These are phyloP conservation scores for Bacillus rossius DNA, from an alignment of 1,140 invertebrate genomes.

Conservation along the genomic window DNA sequence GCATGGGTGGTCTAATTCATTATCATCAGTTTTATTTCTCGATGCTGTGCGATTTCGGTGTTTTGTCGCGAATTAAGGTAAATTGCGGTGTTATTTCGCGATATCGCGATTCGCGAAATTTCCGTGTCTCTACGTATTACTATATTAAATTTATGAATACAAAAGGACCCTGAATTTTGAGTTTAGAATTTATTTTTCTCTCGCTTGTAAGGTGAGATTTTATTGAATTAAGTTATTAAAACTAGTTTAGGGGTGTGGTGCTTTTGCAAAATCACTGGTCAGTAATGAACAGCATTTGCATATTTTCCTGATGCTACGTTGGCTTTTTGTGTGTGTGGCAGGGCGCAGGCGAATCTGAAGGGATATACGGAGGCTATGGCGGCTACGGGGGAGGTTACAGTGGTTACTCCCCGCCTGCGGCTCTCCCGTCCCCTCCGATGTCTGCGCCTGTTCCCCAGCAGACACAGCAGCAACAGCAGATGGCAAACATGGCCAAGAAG, in stretches of 20 bases:
- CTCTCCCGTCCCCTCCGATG: slow-evolving; percentile 44
- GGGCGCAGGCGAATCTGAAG: slow-evolving; percentile 45
- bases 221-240: not conserved
- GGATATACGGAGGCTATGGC: slow-evolving; percentile 48
- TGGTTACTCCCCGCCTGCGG: slow-evolving; percentile 54
- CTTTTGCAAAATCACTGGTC: not conserved
- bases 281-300: too few relatives aligned
- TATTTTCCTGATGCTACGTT: too few relatives aligned
- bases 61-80: too few relatives aligned
- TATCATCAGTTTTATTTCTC: too few relatives aligned
- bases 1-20: too few relatives aligned
- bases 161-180: too few relatives aligned
- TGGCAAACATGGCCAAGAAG: slow-evolving; percentile 36
- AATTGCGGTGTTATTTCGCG: too few relatives aligned
- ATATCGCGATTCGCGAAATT: too few relatives aligned
- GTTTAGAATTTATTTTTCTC: not conserved
- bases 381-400: slow-evolving; percentile 49
- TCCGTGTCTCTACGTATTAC: too few relatives aligned
- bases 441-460: slow-evolving; percentile 31
- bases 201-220: not conserved
- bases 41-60: too few relatives aligned
- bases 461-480: slow-evolving; percentile 26
- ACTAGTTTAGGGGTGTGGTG: not conserved
- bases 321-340: too few relatives aligned
- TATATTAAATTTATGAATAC: too few relatives aligned